Evolutionary conservation across 2,113 vertebrate species (phyloP), one percentile per base, ranked within the genome.

Genomic region (Gila orcuttii): DNA sequence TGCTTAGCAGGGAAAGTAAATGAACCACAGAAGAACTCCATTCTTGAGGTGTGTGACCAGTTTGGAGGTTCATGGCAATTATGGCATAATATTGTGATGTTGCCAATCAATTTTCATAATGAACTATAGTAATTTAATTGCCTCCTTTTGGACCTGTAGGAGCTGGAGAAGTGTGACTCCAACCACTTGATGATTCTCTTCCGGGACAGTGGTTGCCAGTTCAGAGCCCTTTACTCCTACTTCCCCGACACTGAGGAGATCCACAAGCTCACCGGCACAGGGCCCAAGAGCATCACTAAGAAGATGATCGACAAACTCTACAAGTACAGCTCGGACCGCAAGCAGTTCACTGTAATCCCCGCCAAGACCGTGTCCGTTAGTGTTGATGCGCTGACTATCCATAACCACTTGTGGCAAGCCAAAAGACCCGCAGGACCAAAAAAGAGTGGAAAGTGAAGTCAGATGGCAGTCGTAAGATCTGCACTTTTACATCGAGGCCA

Each of bases 221-320:
- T 97, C 86, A 86, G 96, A 92, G 96, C 96, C 0, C 95, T 97
- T 78, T 97, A 97, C 83, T 96, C 95, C 89, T 97, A 95, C 87
- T 94, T 95, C 3, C 96, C 96, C 0, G 96, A 97, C 87, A 94
- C 94, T 0, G 96, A 97, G 45, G 96, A 97, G 52, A 96, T 97
- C 91, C 95, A 92, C 89, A 97, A 97, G 75, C 91, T 97, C 36
- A 96, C 96, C 0, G 96, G 96, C 85, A 97, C 95, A 0, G 96
- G 96, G 69, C 96, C 96, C 39, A 95, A 93, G 92, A 96, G 90
- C 92, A 96, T 97, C 94, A 95, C 93, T 90, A 96, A 95, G 95
- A 97, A 96, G 88, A 97, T 97, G 96, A 95, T 97, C 1, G 96
- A 97, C 90, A 97, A 96, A 87, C 94, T 97, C 33, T 97, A 96